Evolutionary conservation across 2,113 vertebrate species (phyloP).

Genomic region (Callocephalon fimbriatum): DNA sequence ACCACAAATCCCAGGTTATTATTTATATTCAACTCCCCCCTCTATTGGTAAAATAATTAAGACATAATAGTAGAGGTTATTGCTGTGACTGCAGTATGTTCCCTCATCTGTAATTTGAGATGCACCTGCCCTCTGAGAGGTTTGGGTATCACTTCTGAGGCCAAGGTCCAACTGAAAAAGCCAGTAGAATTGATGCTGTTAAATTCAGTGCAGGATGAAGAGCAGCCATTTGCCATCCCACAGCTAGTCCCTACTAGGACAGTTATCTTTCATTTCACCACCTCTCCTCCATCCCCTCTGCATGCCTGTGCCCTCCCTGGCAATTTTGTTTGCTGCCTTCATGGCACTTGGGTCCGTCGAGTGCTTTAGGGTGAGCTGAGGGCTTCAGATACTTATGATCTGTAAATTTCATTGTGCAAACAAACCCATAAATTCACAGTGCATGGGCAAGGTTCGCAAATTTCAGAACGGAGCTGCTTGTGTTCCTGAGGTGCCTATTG

Average conservation of each 20-base stretch:
- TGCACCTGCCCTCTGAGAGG: not conserved
- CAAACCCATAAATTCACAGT: conserved; percentile 39
- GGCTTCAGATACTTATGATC: conserved; percentile 37
- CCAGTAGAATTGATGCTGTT: not conserved
- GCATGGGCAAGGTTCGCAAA: not conserved
- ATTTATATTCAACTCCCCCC: not conserved
- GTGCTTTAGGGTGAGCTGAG: conserved; percentile 36
- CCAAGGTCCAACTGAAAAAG: not conserved
- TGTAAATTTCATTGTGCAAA: conserved; percentile 54
- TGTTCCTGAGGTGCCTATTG: conserved; percentile 20
- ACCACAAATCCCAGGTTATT: not conserved
- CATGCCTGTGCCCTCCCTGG: not conserved
- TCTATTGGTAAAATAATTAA: not conserved
- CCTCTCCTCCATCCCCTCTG: not conserved
- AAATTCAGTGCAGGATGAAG: not conserved
- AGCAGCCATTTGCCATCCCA: not conserved
- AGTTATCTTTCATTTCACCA: not conserved
- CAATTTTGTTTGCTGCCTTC: not conserved
- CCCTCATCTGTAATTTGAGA: not conserved
- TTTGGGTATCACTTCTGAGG: fast-evolving
- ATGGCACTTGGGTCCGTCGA: not conserved
- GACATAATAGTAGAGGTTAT: not conserved
- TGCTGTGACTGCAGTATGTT: not conserved
- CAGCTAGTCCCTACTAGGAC: not conserved
- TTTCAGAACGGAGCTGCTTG: conserved; percentile 46